Percentiles rank a stretch among this genome's conserved stretches.
phyloP scores from a whole-genome alignment of 1,140 invertebrate genomes.

The Venustaconcha ellipsiformis region DNA sequence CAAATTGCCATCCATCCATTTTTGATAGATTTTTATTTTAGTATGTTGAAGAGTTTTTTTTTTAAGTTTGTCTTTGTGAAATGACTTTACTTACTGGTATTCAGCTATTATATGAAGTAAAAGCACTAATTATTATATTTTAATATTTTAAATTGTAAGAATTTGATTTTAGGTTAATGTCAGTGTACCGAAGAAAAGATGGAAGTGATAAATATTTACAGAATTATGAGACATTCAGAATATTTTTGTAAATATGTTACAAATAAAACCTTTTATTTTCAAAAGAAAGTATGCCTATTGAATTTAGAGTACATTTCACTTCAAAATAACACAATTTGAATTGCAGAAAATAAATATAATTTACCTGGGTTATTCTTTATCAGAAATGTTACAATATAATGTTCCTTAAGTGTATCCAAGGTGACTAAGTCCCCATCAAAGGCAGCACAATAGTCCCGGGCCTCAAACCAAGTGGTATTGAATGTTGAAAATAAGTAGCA shows the following conservation, averaged over 20 bases:
- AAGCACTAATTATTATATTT: too few relatives aligned
- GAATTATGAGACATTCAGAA: too few relatives aligned
- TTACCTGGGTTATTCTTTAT: conserved; percentile 55
- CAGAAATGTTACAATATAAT: conserved; percentile 48
- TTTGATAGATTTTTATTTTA: too few relatives aligned
- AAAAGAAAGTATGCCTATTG: neutral
- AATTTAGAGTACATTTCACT: neutral
- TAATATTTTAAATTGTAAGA: too few relatives aligned
- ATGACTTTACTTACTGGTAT: too few relatives aligned
- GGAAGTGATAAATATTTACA: too few relatives aligned
- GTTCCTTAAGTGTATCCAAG: conserved; percentile 48
- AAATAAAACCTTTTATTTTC: neutral
- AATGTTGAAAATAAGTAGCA: conserved; percentile 58
- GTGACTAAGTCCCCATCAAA: conserved; percentile 47
- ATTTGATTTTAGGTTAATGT: too few relatives aligned
- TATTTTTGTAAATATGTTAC: neutral
- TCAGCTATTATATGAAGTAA: too few relatives aligned
- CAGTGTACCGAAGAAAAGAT: too few relatives aligned
- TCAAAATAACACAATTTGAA: neutral
- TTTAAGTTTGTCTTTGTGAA: too few relatives aligned
- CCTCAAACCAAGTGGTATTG: conserved; percentile 54
- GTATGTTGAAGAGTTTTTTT: too few relatives aligned
- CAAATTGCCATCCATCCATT: too few relatives aligned
- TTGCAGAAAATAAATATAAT: neutral
- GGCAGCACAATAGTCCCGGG: conserved; percentile 50